Conservation (phyloP, 2,113 vertebrate species). For the Pavo muticus region DNA sequence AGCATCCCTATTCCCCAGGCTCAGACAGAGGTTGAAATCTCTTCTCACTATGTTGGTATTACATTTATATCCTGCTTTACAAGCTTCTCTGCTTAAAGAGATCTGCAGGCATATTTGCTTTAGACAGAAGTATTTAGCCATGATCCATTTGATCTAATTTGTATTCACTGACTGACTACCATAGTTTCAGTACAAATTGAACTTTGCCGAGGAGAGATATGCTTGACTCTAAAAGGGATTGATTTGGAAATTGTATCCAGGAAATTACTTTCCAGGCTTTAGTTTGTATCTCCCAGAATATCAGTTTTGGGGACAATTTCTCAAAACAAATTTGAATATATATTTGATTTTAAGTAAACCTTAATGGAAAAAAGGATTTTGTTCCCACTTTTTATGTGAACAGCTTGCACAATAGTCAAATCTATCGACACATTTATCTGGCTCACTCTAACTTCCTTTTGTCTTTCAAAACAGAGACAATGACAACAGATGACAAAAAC, state of each 20-base stretch:
- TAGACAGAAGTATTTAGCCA: neutral
- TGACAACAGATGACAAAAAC: neutral
- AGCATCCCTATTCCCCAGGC: neutral
- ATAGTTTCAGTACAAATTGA: constrained; percentile 14
- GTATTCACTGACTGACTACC: neutral
- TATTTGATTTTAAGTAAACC: neutral
- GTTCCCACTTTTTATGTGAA: neutral
- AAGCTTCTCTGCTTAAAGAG: neutral
- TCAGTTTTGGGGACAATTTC: neutral
- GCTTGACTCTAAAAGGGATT: constrained; percentile 7
- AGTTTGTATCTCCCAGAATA: neutral
- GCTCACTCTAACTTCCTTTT: neutral
- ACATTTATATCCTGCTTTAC: neutral
- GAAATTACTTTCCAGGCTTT: neutral
- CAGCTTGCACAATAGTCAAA: neutral
- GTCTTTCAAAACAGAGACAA: neutral
- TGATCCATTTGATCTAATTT: constrained; percentile 12
- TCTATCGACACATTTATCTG: neutral
- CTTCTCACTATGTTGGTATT: neutral
- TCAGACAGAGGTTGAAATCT: neutral
- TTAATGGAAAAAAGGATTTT: neutral
- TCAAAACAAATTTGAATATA: neutral
- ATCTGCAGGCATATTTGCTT: neutral
- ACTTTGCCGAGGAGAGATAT: neutral
- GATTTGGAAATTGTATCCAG: neutral